phyloP scores from a whole-genome alignment of 1,140 invertebrate genomes.

The Lepidotrigona ventralis region DNA sequence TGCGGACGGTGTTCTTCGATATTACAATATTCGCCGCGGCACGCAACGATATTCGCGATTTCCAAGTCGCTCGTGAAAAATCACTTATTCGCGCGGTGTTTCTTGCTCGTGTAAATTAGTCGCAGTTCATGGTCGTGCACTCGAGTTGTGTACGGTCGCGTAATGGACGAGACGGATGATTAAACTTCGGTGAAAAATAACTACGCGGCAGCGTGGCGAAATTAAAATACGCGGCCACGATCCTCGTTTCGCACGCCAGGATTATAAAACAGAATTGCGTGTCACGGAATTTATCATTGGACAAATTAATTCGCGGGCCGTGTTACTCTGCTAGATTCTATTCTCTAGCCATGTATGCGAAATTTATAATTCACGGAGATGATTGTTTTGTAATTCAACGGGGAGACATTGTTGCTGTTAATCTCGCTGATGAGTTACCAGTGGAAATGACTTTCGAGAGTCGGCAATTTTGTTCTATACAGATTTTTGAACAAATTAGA shows the following conservation, averaged over 20 bases:
- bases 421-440: not conserved
- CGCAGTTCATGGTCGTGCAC: constrained; percentile 2
- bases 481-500: not conserved
- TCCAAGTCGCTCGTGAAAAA: constrained; percentile 1
- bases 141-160: not conserved
- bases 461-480: not conserved
- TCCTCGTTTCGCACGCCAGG: not conserved
- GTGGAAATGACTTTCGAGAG: not conserved
- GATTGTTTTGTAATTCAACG: not conserved
- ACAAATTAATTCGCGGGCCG: constrained; percentile 23
- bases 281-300: not conserved
- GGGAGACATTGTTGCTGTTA: not conserved
- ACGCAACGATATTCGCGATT: constrained; percentile 12
- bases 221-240: not conserved
- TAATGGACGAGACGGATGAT: not conserved
- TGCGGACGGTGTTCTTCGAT: not conserved
- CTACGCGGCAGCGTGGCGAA: not conserved
- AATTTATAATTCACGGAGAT: not conserved
- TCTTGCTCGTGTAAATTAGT: constrained; percentile 17
- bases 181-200: not conserved
- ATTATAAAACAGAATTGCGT: not conserved
- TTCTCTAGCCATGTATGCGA: not conserved
- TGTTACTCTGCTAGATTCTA: not conserved
- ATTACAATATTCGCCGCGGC: not conserved
- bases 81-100: not conserved